Percentiles rank a stretch among this genome's conserved stretches.
Conservation (phyloP, 2,888 invertebrate species). For the Catocala nupta region DNA sequence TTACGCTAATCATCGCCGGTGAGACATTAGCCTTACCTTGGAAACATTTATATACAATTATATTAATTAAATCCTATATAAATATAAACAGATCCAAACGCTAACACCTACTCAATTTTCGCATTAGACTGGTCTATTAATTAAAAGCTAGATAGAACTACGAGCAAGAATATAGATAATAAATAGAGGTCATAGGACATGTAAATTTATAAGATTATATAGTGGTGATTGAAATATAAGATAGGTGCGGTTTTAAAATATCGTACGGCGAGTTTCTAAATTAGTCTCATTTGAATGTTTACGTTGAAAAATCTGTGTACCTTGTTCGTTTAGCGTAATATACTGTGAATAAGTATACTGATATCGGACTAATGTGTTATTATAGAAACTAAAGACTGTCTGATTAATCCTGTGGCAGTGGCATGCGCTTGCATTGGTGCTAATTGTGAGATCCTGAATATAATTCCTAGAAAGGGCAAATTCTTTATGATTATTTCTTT, state of each 20-base stretch:
- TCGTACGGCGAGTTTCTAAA: background rate
- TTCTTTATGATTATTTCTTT: too few species aligned
- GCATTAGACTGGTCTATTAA: background rate
- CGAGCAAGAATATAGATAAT: background rate
- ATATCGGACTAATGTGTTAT: too few species aligned
- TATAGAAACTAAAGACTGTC: too few species aligned
- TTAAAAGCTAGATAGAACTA: background rate
- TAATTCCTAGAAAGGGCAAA: too few species aligned
- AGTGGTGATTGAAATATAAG: slow-evolving; percentile 5
- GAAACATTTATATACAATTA: too few species aligned
- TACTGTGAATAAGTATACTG: too few species aligned
- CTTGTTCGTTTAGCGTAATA: background rate
- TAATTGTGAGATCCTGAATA: too few species aligned
- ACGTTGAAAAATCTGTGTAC: background rate
- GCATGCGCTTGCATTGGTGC: too few species aligned
- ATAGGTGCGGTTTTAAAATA: background rate
- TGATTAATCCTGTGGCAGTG: too few species aligned
- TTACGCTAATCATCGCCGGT: too few species aligned
- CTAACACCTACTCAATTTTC: slow-evolving; percentile 4
- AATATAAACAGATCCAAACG: background rate
- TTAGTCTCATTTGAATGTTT: background rate
- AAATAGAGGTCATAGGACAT: slow-evolving; percentile 9
- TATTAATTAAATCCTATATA: too few species aligned
- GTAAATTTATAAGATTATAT: slow-evolving; percentile 6
- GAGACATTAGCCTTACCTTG: too few species aligned